Conservation (phyloP, 2,888 invertebrate genomes). For the Catocala sponsa region DNA sequence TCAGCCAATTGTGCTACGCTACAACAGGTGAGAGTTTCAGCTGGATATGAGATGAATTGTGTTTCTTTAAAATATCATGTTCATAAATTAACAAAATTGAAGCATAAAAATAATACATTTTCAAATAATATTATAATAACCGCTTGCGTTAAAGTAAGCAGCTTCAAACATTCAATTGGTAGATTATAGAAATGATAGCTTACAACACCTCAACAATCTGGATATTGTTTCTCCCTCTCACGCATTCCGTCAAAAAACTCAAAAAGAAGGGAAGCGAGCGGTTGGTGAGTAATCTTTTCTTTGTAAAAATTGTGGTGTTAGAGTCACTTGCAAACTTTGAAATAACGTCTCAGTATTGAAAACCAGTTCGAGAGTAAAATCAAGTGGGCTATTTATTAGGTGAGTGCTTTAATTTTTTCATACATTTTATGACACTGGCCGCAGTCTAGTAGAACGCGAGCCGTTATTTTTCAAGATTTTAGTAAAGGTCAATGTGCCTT, state of each 20-base stretch:
- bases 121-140: no score
- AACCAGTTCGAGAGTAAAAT: constrained; percentile 30
- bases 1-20: no score
- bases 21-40: no score
- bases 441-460: constrained; percentile 55
- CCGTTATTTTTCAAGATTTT: constrained; percentile 86
- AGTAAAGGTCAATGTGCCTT: constrained; percentile 79
- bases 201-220: constrained; percentile 42
- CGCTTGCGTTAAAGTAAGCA: no score
- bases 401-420: constrained; percentile 42
- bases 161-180: constrained; percentile 10
- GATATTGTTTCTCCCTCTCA: constrained; percentile 55
- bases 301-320: constrained; percentile 44
- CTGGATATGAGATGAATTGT: no score
- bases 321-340: constrained; percentile 26
- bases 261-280: constrained; percentile 65
- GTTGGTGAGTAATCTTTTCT: constrained; percentile 76
- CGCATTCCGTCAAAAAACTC: constrained; percentile 70
- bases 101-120: no score
- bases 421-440: constrained; percentile 45
- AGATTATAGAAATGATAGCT: constrained; percentile 19
- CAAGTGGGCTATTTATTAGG: constrained; percentile 32
- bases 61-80: no score
- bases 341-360: constrained; percentile 18
- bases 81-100: no score